phyloP scores from a whole-genome alignment of 2,797 vertebrate genomes.

The Thripadectes ignobilis region DNA sequence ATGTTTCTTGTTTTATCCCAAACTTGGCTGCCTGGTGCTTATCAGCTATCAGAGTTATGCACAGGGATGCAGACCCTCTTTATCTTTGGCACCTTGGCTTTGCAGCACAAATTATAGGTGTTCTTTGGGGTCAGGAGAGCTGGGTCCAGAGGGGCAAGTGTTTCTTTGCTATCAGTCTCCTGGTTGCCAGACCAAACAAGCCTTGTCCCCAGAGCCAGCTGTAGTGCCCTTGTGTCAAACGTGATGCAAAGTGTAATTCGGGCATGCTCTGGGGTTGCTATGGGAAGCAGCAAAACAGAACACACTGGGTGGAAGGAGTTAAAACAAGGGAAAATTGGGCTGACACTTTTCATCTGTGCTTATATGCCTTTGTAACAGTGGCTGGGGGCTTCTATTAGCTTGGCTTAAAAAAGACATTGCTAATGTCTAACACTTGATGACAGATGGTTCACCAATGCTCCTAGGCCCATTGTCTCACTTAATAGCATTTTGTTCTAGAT shows the following conservation, averaged over 20 bases:
- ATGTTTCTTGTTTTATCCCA: not conserved
- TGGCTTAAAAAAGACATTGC: constrained; percentile 13
- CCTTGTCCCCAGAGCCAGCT: not conserved
- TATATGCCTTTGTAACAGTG: not conserved
- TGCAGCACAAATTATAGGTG: not conserved
- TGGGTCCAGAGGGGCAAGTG: not conserved
- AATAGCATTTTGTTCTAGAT: constrained; percentile 46
- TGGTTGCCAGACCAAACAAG: not conserved
- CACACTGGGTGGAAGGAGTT: not conserved
- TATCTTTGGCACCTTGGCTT: not conserved
- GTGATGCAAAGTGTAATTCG: not conserved
- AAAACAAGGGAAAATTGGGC: not conserved
- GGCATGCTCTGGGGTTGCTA: not conserved
- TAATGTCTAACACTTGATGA: constrained; percentile 4
- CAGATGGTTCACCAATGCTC: not conserved
- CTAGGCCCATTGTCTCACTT: constrained; percentile 37
- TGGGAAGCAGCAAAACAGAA: not conserved
- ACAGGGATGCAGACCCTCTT: not conserved
- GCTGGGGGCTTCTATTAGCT: not conserved
- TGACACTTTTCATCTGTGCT: not conserved
- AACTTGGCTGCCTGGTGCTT: not conserved
- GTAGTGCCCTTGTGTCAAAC: not conserved
- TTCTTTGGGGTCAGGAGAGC: not conserved
- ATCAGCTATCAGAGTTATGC: not conserved
- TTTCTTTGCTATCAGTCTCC: not conserved